Conservation (phyloP, 53 echinoderm and acorn worm genomes). For the Crossaster papposus region DNA sequence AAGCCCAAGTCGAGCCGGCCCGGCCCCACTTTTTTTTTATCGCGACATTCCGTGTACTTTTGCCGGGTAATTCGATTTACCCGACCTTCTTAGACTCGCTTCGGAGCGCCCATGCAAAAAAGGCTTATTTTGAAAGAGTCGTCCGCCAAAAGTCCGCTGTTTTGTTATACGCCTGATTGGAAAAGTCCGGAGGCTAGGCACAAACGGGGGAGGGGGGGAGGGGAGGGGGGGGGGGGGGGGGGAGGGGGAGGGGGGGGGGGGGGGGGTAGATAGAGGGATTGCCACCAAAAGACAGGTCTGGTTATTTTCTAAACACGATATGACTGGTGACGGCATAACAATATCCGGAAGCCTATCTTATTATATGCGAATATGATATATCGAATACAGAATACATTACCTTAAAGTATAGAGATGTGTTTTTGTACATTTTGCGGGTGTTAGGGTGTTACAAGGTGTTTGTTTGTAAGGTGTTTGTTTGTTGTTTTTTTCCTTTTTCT, state of each 20-base stretch:
- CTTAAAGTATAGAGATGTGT: too few species aligned
- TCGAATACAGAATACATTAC: too few species aligned
- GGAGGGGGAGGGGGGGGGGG: too few species aligned
- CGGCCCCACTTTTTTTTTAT: neutral
- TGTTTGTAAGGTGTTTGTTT: too few species aligned
- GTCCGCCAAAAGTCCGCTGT: constrained; percentile 53
- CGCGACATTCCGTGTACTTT: constrained; percentile 59
- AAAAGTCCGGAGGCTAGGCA: constrained; percentile 27
- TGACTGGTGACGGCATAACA: neutral
- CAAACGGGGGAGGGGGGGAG: neutral
- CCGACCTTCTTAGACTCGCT: constrained; percentile 16
- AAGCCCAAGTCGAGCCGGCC: neutral
- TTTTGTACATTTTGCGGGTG: too few species aligned
- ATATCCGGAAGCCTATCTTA: neutral
- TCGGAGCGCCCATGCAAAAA: constrained; percentile 14
- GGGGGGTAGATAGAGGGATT: neutral
- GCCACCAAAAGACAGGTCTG: constrained; percentile 20
- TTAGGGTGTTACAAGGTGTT: too few species aligned
- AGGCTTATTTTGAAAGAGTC: constrained; percentile 56
- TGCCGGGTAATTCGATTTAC: constrained; percentile 52
- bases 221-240: neutral
- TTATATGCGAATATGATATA: neutral
- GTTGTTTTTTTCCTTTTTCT: too few species aligned
- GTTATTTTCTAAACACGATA: neutral
- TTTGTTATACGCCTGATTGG: constrained; percentile 49